Evolutionary conservation across 37 sponge, comb jelly and placozoan genomes (phyloP).

Genomic region (Hexactinellida sp.): DNA sequence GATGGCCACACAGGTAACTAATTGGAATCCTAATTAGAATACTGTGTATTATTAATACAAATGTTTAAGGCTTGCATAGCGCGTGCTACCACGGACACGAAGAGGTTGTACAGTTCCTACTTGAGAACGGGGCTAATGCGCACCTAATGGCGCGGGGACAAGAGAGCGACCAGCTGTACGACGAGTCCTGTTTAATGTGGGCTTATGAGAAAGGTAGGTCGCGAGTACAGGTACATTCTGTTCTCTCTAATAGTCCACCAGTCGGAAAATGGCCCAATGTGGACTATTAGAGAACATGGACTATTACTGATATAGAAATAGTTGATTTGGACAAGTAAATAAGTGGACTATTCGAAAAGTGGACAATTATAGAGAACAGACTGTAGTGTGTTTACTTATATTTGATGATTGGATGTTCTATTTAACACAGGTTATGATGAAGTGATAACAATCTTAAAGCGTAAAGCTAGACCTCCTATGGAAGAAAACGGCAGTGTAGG

Average conservation of each 20-base stretch:
- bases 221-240: too few species aligned
- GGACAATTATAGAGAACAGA: too few species aligned
- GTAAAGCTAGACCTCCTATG: constrained; percentile 16
- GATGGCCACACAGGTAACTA: constrained; percentile 4
- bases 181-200: constrained; percentile 8
- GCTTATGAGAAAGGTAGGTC: constrained; percentile 4
- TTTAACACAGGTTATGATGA: constrained; percentile 7
- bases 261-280: too few species aligned
- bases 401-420: too few species aligned
- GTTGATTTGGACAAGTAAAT: too few species aligned
- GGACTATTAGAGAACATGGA: too few species aligned
- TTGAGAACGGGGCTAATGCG: constrained; percentile 7
- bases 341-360: too few species aligned
- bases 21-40: neutral
- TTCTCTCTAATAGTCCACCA: too few species aligned
- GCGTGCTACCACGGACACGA: constrained; percentile 4
- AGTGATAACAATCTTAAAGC: neutral
- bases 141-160: constrained; percentile 3
- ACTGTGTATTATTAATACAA: too few species aligned
- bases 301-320: too few species aligned
- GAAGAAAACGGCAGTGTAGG: neutral
- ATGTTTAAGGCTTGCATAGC: neutral
- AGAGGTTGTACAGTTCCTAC: neutral
- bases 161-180: neutral
- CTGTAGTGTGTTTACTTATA: too few species aligned